Evolutionary conservation across 2,888 invertebrate species (phyloP), one percentile per base, ranked within the genome.

Genomic region (Achlya flavicornis): DNA sequence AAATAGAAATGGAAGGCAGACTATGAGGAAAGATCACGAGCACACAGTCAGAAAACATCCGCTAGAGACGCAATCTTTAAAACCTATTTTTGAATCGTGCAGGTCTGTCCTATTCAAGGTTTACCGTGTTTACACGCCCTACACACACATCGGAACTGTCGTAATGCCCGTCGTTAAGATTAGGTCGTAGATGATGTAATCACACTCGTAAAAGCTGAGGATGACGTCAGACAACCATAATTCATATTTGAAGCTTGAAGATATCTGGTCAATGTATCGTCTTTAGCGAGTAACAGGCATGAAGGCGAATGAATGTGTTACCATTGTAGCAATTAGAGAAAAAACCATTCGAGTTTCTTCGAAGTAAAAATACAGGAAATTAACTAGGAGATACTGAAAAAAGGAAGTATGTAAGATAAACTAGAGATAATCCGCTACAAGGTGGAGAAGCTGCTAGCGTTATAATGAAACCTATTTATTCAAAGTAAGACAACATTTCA

Each of bases 131-230:
- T 58, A 43, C 33, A 58, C 58, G 58, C 35, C 46, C 53, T 53
- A 53, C 53, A 53, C 53, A 53, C 10, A 19, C 61, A 19, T 61
- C 60, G 46, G 58, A 63, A 62, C 60, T 65, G 62, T 59, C 46
- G 59, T 57, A 62, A 60, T 48, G 58, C n/a, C 35, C 53, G 14
- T 61, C 59, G 58, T 63, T 43, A 63, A 66, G 70, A 72, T 72
- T 69, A 69, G 68, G 74, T 66, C 70, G 68, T 35, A 61, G 69
- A 66, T 80, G 80, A 78, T 73, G 79, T 77, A 72, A 80, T 48
- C 65, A 46, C 33, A 62, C 60, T 61, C 64, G 66, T 64, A 64
- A 65, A 57, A 66, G 67, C 68, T 64, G 65, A 66, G 67, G 69
- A 57, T 79, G 73, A 79, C 75, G 77, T 79, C 75, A 48, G 16